These are phyloP conservation scores for Nycteola revayana DNA, from an alignment of 2,888 invertebrate species.

Conservation along the genomic window DNA sequence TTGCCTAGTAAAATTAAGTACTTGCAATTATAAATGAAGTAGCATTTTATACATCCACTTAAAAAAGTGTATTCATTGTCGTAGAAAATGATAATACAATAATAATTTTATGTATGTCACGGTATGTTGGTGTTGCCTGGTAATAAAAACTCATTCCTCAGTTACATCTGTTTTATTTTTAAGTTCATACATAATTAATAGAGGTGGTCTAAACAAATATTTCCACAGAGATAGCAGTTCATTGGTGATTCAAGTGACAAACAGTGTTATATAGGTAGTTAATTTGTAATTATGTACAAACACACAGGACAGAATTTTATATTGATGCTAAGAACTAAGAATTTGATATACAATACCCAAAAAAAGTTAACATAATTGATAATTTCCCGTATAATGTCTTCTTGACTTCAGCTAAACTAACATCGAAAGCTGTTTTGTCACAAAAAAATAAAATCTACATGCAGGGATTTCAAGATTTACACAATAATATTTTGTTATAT, in stretches of 20 bases:
- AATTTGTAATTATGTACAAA: slow-evolving; percentile 61
- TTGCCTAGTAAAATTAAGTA: too few species aligned
- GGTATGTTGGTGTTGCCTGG: slow-evolving; percentile 12
- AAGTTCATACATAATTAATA: slow-evolving; percentile 67
- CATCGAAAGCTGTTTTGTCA: slow-evolving; percentile 44
- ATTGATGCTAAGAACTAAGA: slow-evolving; percentile 50
- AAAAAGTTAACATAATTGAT: too few species aligned
- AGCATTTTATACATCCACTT: too few species aligned
- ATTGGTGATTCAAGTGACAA: slow-evolving; percentile 66
- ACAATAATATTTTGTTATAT: slow-evolving; percentile 30
- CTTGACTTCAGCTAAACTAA: slow-evolving; percentile 33
- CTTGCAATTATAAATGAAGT: too few species aligned
- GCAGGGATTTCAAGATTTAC: slow-evolving; percentile 34
- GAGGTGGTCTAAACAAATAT: slow-evolving; percentile 63
- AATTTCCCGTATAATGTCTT: too few species aligned
- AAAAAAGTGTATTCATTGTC: too few species aligned
- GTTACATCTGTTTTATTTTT: slow-evolving; percentile 71
- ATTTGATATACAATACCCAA: slow-evolving; percentile 31
- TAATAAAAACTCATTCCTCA: slow-evolving; percentile 43
- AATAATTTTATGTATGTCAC: neutral
- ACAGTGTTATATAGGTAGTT: slow-evolving; percentile 55
- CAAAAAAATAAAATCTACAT: slow-evolving; percentile 46
- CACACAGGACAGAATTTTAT: slow-evolving; percentile 50
- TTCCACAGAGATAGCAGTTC: slow-evolving; percentile 59
- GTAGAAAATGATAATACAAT: too few species aligned